Evolutionary conservation across 2,888 invertebrate genomes (phyloP).

Genomic region (Acanthosepion esculentum): DNA sequence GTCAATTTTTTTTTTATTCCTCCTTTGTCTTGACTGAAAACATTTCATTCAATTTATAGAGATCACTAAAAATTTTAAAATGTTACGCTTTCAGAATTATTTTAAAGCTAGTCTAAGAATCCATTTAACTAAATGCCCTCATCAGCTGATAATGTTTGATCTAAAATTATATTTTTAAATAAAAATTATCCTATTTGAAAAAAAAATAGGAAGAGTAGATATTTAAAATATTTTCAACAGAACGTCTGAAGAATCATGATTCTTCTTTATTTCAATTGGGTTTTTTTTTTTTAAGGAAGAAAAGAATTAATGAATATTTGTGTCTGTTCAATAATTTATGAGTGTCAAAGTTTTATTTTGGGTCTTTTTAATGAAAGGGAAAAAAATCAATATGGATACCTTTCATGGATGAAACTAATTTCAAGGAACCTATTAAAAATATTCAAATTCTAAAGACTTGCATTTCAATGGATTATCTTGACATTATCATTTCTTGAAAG

Average conservation of each 20-base stretch:
- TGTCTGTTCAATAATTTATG: neutral
- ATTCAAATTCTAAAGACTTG: neutral
- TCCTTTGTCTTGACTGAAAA: too few species aligned
- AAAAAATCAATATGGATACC: neutral
- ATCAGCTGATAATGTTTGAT: neutral
- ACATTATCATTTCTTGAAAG: neutral
- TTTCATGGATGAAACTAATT: neutral
- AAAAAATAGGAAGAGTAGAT: neutral
- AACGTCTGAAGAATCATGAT: neutral
- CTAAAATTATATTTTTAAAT: neutral
- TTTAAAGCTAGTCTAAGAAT: neutral
- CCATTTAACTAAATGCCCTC: neutral
- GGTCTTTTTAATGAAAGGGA: neutral
- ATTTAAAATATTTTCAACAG: neutral
- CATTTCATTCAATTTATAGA: too few species aligned
- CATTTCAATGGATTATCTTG: conserved; percentile 11
- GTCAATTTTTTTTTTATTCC: too few species aligned
- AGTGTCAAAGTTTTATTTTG: neutral
- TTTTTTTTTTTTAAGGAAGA: neutral
- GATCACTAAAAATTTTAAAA: too few species aligned
- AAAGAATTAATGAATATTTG: neutral
- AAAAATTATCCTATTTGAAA: neutral
- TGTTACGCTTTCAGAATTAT: too few species aligned
- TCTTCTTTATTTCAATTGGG: neutral
- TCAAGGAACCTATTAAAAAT: conserved; percentile 33